phyloP scores from a whole-genome alignment of 2,888 invertebrate species.

The Dynastes maya region DNA sequence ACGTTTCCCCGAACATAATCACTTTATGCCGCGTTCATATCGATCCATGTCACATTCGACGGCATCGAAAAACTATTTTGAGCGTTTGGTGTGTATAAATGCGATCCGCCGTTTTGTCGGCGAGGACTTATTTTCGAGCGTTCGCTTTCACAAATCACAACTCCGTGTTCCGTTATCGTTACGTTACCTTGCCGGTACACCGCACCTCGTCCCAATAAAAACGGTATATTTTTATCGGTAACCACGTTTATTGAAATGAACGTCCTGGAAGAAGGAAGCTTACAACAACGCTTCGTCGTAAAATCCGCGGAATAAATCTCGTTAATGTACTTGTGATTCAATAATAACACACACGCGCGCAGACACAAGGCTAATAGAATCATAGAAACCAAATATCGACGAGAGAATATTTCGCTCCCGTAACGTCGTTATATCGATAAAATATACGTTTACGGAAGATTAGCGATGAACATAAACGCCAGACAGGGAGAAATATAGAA shows the following conservation, averaged over 20 bases:
- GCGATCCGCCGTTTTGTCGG: not conserved
- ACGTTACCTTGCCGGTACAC: not conserved
- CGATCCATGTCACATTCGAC: not conserved
- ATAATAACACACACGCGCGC: not conserved
- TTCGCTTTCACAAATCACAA: constrained; percentile 1
- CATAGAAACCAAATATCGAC: constrained; percentile 17
- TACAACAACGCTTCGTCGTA: not conserved
- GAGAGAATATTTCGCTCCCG: not conserved
- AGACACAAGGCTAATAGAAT: not conserved
- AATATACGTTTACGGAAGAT: constrained; percentile 5
- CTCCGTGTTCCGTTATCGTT: not conserved
- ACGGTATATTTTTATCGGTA: constrained; percentile 18
- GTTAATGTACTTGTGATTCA: constrained; percentile 12
- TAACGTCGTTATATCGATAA: constrained; percentile 6
- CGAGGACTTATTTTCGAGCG: not conserved
- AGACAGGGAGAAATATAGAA: not conserved
- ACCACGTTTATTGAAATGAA: not conserved
- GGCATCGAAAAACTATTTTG: not conserved
- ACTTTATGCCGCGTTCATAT: not conserved
- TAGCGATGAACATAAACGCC: not conserved
- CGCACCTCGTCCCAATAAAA: not conserved
- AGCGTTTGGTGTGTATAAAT: not conserved
- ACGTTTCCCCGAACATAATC: not conserved
- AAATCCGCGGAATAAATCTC: constrained; percentile 22
- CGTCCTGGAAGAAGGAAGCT: not conserved